These are phyloP conservation scores for Hypothenemus hampei DNA, from an alignment of 1,140 invertebrate genomes.

Conservation along the genomic window DNA sequence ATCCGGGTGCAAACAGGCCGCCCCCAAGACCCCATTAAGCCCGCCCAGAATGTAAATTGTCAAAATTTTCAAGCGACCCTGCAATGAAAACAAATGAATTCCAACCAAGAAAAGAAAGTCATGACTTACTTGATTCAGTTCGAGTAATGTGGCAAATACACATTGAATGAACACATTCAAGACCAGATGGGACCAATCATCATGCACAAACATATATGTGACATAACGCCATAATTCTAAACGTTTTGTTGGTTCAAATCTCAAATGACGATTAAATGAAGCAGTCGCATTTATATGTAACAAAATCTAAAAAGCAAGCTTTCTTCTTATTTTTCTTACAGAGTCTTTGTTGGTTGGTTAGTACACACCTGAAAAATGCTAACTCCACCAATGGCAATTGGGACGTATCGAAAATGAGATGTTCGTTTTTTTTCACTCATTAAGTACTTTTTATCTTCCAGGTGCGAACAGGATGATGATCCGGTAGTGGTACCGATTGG, in stretches of 20 bases:
- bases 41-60: slow-evolving; percentile 67
- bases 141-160: slow-evolving; percentile 63
- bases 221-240: slow-evolving; percentile 73
- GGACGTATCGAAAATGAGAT: slow-evolving; percentile 10
- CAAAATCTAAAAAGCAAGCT: slow-evolving; percentile 46
- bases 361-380: slow-evolving; percentile 33
- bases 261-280: slow-evolving; percentile 51
- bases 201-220: slow-evolving; percentile 80
- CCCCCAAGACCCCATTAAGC: slow-evolving; percentile 65
- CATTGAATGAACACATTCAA: slow-evolving; percentile 62
- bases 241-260: slow-evolving; percentile 64
- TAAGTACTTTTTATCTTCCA: too few species aligned
- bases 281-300: slow-evolving; percentile 49
- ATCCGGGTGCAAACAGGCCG: slow-evolving; percentile 72
- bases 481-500: slow-evolving; percentile 17
- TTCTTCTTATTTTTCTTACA: too few species aligned
- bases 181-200: slow-evolving; percentile 58
- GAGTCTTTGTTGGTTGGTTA: too few species aligned
- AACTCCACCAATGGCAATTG: slow-evolving; percentile 29
- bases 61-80: slow-evolving; percentile 65
- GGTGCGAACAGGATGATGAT: too few species aligned
- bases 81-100: too few species aligned
- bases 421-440: neutral
- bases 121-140: slow-evolving; percentile 65
- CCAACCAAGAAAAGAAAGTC: neutral